phyloP scores from a whole-genome alignment of 2,888 invertebrate species.

The Microchrysa polita region DNA sequence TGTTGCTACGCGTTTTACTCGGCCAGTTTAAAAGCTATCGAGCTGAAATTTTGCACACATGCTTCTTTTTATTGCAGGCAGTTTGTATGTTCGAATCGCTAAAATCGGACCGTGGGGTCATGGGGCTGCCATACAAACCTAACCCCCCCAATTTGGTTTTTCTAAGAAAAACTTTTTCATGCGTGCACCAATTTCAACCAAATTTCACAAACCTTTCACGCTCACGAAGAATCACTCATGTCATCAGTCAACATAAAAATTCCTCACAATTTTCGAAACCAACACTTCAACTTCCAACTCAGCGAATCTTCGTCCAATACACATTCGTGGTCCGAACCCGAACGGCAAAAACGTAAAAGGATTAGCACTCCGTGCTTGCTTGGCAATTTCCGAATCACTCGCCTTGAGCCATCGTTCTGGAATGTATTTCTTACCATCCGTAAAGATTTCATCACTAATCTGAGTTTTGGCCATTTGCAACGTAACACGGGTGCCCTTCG shows the following conservation, averaged over 20 bases:
- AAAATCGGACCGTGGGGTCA: no score
- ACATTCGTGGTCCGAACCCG: conserved; percentile 75
- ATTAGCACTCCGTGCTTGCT: conserved; percentile 47
- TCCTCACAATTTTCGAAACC: conserved; percentile 61
- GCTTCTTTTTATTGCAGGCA: no score
- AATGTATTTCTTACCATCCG: conserved; percentile 69
- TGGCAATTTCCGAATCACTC: not conserved
- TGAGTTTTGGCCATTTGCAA: conserved; percentile 76
- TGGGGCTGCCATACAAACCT: no score
- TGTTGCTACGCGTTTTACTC: no score
- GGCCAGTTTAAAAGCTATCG: no score
- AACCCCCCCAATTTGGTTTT: no score
- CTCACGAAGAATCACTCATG: conserved; percentile 60
- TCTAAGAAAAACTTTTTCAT: no score
- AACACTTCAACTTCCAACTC: conserved; percentile 73
- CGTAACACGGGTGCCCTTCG: conserved; percentile 74
- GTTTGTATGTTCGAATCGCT: no score
- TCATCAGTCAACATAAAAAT: conserved; percentile 60
- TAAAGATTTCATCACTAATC: conserved; percentile 71
- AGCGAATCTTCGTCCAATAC: conserved; percentile 75
- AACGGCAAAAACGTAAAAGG: conserved; percentile 68
- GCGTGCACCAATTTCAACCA: no score
- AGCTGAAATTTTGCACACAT: no score
- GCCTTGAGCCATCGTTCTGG: conserved; percentile 70
- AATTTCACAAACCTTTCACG: conserved; percentile 63